phyloP scores from a whole-genome alignment of 2,797 vertebrate species.

The Mycteria americana region DNA sequence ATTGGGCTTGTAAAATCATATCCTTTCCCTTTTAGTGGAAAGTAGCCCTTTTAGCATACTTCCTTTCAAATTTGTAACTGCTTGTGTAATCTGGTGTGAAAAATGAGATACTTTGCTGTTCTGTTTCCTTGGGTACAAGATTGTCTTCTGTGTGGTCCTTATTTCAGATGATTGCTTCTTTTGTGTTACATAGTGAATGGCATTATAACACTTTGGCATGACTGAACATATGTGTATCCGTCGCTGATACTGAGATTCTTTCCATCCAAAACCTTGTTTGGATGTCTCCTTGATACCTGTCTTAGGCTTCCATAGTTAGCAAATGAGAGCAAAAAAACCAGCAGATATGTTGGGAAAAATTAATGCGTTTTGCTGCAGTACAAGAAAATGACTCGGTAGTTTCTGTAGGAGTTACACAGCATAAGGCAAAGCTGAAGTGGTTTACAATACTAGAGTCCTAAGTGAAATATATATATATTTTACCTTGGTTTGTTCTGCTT shows the following conservation, averaged over 20 bases:
- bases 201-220: not conserved
- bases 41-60: conserved; percentile 14
- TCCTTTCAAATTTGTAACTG: conserved; percentile 29
- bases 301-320: not conserved
- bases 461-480: not conserved
- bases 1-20: conserved; percentile 31
- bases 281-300: not conserved
- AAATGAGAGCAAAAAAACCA: not conserved
- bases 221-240: not conserved
- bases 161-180: not conserved
- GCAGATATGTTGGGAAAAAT: not conserved
- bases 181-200: not conserved
- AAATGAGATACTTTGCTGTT: not conserved
- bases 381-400: not conserved
- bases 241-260: not conserved
- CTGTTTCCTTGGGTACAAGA: conserved; percentile 12
- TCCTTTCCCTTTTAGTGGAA: conserved; percentile 2
- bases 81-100: conserved; percentile 25
- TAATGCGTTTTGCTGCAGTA: not conserved
- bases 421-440: not conserved
- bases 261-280: not conserved
- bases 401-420: conserved; percentile 1
- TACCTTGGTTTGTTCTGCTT: not conserved
- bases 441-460: not conserved
- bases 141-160: conserved; percentile 10